phyloP scores from a whole-genome alignment of 2,888 invertebrate genomes.

The Tenodera sinensis region DNA sequence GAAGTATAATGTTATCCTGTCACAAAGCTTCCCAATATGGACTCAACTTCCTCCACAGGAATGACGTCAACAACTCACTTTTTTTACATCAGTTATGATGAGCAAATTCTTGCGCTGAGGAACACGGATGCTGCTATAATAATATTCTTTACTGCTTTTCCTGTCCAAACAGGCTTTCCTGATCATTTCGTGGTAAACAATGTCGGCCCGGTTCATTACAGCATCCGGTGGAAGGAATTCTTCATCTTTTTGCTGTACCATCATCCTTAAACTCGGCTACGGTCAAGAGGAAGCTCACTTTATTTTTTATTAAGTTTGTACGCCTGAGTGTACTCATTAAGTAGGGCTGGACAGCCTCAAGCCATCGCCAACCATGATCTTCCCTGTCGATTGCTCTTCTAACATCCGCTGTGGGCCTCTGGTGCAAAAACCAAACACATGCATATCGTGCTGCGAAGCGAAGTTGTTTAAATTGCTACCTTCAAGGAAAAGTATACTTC shows the following conservation, averaged over 20 bases:
- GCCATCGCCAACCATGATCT: background rate
- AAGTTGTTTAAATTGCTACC: too few relatives aligned
- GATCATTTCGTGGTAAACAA: background rate
- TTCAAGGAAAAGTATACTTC: background rate
- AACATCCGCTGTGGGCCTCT: background rate
- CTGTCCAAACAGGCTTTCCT: slow-evolving; percentile 8
- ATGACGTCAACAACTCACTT: background rate
- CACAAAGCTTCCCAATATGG: background rate
- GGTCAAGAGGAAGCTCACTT: background rate
- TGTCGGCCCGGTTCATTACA: background rate
- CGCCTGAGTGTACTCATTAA: background rate
- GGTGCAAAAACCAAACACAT: background rate
- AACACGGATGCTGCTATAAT: background rate
- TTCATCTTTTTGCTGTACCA: background rate
- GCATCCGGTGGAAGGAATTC: slow-evolving; percentile 5
- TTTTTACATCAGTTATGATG: background rate
- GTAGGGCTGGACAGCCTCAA: background rate
- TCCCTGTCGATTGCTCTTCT: background rate
- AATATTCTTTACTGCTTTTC: background rate
- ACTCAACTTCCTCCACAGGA: background rate
- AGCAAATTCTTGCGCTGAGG: background rate
- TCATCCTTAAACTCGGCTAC: background rate
- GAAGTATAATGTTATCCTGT: background rate
- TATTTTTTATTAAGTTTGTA: background rate
- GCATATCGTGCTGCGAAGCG: background rate